A percentile compares a stretch with the other conserved stretches of the same genome.
phyloP scores from a whole-genome alignment of 2,888 invertebrate species.

The Erebia aethiops region DNA sequence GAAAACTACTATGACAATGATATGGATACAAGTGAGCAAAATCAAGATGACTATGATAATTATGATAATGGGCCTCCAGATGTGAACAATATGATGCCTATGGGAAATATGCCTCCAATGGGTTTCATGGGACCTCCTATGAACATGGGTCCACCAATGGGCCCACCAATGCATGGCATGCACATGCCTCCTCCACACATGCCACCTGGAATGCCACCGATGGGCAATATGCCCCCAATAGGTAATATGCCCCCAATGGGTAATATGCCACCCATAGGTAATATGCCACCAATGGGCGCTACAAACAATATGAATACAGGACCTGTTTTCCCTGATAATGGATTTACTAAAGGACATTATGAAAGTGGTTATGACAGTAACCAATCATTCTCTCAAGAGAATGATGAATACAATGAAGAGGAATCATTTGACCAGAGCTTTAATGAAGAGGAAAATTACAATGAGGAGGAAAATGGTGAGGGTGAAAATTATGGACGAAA shows the following conservation, averaged over 20 bases:
- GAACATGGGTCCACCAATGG: constrained; percentile 41
- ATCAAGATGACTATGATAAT: constrained; percentile 65
- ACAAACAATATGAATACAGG: constrained; percentile 54
- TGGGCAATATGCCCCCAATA: constrained; percentile 54
- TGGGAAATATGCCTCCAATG: constrained; percentile 52
- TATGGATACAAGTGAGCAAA: constrained; percentile 68
- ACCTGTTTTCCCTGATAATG: constrained; percentile 68
- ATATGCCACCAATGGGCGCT: constrained; percentile 55
- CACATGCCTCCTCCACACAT: constrained; percentile 58
- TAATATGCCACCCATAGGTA: constrained; percentile 55
- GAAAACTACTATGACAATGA: constrained; percentile 70
- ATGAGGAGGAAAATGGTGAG: constrained; percentile 60
- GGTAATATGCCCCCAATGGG: constrained; percentile 57
- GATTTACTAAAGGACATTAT: constrained; percentile 68
- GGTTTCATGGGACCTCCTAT: constrained; percentile 48
- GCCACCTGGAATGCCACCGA: constrained; percentile 55
- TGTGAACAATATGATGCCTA: constrained; percentile 54
- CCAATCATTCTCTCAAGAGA: constrained; percentile 62
- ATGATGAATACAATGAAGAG: constrained; percentile 57
- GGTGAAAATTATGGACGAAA: constrained; percentile 52
- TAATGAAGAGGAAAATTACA: constrained; percentile 62
- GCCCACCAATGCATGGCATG: constrained; percentile 52
- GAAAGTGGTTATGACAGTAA: constrained; percentile 64
- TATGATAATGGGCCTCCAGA: constrained; percentile 65
- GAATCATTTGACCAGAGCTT: constrained; percentile 60